A percentile compares a stretch with the other conserved stretches of the same genome.
Evolutionary conservation across 1,140 invertebrate species (phyloP).

Genomic region (Pogonus chalceus): DNA sequence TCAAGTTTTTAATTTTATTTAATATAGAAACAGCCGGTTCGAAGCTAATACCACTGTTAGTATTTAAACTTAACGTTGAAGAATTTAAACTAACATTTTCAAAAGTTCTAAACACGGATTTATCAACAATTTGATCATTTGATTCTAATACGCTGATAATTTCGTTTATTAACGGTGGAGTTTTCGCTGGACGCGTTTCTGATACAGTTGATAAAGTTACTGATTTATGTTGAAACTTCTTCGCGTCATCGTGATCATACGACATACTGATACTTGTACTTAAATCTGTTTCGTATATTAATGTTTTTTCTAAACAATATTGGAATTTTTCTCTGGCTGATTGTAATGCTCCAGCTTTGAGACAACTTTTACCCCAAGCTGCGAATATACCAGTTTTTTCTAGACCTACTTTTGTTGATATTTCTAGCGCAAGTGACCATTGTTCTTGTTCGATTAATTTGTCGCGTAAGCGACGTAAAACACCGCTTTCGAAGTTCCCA

Average conservation of each 20-base stretch:
- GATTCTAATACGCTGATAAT: constrained; percentile 56
- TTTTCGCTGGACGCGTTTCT: constrained; percentile 39
- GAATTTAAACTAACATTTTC: constrained; percentile 15
- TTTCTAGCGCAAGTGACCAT: constrained; percentile 72
- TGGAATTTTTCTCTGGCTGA: constrained; percentile 60
- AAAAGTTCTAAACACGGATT: constrained; percentile 16
- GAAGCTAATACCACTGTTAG: not conserved
- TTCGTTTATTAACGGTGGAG: constrained; percentile 55
- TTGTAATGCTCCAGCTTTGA: constrained; percentile 66
- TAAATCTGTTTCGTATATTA: not conserved
- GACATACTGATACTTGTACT: not conserved
- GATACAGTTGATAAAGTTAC: constrained; percentile 32
- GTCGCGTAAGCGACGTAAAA: constrained; percentile 46
- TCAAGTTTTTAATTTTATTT: constrained; percentile 36
- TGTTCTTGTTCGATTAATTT: constrained; percentile 67
- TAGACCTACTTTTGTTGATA: constrained; percentile 75
- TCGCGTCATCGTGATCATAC: constrained; percentile 18
- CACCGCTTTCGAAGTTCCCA: constrained; percentile 29
- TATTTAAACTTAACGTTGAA: constrained; percentile 20
- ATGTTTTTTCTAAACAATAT: constrained; percentile 41
- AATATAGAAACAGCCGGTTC: constrained; percentile 35
- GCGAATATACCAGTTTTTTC: constrained; percentile 69
- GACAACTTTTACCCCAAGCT: constrained; percentile 74
- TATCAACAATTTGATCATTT: constrained; percentile 21
- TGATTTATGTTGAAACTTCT: constrained; percentile 31